Evolutionary conservation across 1,140 invertebrate species (phyloP), one percentile per base, ranked within the genome.

Genomic region (Anoplophora glabripennis): DNA sequence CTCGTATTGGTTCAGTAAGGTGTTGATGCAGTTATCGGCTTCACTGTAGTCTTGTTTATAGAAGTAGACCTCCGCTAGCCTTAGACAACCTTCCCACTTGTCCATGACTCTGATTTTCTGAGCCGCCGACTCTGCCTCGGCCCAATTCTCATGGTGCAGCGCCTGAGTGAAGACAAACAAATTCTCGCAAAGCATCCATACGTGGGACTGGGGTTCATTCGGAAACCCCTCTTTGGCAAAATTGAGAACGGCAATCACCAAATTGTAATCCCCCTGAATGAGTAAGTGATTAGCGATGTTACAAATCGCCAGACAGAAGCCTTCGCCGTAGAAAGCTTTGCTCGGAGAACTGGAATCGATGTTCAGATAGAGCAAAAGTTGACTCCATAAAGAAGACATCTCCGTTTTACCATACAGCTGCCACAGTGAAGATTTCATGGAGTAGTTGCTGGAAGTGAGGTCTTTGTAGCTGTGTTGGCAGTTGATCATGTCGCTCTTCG

Each of bases 361-460:
- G 68, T 90, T 89, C 9, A 90, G 79, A 64, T 89, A 83, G 0
- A 96, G 77, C 12, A 94, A 75, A 14, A 93, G 69, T 71, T 94
- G 91, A 42, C 86, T 86, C 69, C 83, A 88, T 35, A 94, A 76
- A 0, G 86, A 87, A 0, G 86, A 85, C 80, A 93, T 87, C 75
- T 90, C 89, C 35, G 85, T 86, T 74, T 92, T 89, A 0, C 93
- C 93, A 74, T 94, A 96, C 52, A 92, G 82, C 10, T 84, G 80
- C 92, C 92, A 95, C 0, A 96, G 77, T 0, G 89, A 88, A 1
- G 91, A 86, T 65, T 91, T 89, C 71, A 93, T 86, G 0, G 88
- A 83, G 57, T 89, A 83, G 21, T 87, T 89, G 40, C 87, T 86
- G 37, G 88, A 86, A 61, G 90, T 86, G 47, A 94, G 77, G 66